Base-by-base conservation (phyloP, 2,888 invertebrate species). In the Noctua janthe region DNA sequence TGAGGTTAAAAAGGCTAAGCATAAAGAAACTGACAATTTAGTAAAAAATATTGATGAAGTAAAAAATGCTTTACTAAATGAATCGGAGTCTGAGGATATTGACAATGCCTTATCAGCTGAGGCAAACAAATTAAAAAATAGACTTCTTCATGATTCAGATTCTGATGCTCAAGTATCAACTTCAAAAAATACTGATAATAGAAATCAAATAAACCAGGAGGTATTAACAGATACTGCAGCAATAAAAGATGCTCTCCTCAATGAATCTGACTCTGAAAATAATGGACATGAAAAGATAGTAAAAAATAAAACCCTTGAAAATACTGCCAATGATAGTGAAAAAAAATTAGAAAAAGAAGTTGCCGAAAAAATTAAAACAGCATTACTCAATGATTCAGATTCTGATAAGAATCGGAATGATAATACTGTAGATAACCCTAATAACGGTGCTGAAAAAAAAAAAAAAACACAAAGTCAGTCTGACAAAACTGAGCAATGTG, bases 31-130 rank as follows among this genome's bases (percentile, higher is more conserved):
- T 11, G 74, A 67, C 6, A 49, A 74, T 73, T 74, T 77, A 74
- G 75, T 85, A 29, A 81, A 86, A 67, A 80, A 87, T 29, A 80
- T 90, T 43, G 83, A 88, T 78, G 87, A 90, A 84, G 88, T 91
- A 10, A 93, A 92, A 85, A 90, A 87, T 78, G 90, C 90, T 49
- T 83, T 92, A 78, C 81, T 93, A 11, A 79, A 89, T 89, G 93
- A 92, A 77, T 92, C 92, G 49, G 92, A 91, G 47, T 89, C 92
- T 51, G 92, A 85, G 0, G 91, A 85, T 54, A 69, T 51, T 82
- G 77, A 73, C 47, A 78, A 54, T 71, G n/a, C 51, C 11, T 66
- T 84, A 59, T 81, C 47, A 76, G 62, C 75, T 70, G 69, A 85
- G 66, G 67, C 76, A 70, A 84, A 80, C 17, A 76, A 82, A 75